Evolutionary conservation across 2,113 vertebrate species (phyloP).

Genomic region (Lepus americanus): DNA sequence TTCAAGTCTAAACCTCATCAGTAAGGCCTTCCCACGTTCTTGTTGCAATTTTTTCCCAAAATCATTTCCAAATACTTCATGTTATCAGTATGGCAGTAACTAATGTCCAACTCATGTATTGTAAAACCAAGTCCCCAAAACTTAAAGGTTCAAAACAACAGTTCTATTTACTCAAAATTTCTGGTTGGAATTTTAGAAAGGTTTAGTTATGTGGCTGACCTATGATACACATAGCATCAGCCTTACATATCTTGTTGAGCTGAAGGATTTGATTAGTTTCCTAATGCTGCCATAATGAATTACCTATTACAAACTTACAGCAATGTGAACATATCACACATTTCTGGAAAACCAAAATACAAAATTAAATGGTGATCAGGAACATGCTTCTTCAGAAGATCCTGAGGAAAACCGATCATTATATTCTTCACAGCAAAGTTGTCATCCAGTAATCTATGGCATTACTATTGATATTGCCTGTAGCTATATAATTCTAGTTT

Average conservation of each 20-base stretch:
- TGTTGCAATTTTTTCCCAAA: neutral
- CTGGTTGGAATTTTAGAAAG: neutral
- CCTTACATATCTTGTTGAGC: neutral
- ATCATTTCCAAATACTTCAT: neutral
- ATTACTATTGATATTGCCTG: neutral
- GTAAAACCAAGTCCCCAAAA: neutral
- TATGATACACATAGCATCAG: neutral
- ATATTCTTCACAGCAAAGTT: neutral
- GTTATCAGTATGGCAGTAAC: neutral
- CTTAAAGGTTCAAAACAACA: neutral
- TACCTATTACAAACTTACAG: neutral
- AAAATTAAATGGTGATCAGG: neutral
- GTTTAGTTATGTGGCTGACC: neutral
- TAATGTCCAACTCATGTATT: neutral
- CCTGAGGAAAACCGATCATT: rapidly evolving
- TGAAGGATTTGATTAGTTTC: neutral
- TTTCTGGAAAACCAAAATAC: neutral
- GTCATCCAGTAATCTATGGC: neutral
- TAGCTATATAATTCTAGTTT: neutral
- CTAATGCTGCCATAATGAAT: neutral
- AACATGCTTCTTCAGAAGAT: neutral
- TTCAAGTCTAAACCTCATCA: neutral
- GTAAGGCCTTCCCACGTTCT: neutral
- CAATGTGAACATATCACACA: neutral
- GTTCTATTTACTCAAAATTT: neutral